Evolutionary conservation across 2,113 vertebrate genomes (phyloP).

Genomic region (Psittacus erithacus): DNA sequence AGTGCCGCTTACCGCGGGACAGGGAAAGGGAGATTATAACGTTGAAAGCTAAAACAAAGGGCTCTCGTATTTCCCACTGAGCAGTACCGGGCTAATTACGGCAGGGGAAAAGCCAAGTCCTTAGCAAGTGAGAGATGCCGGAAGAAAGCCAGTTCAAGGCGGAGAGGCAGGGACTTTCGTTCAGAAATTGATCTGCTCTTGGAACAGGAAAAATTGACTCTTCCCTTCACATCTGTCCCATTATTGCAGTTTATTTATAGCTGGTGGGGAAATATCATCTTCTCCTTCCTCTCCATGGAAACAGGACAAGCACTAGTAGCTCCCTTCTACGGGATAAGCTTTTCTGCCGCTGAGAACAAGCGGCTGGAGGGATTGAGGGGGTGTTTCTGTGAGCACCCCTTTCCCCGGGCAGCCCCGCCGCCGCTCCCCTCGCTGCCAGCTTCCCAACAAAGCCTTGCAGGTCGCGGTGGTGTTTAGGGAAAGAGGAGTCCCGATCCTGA

Average conservation of each 20-base stretch:
- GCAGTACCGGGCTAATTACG: neutral
- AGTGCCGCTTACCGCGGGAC: neutral
- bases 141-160: neutral
- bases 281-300: slow-evolving; percentile 9
- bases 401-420: too few species aligned
- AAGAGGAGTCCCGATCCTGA: neutral
- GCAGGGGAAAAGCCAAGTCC: neutral
- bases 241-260: slow-evolving; percentile 34
- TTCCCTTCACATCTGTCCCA: neutral
- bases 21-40: neutral
- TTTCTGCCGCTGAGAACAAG: neutral
- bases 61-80: neutral
- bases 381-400: neutral
- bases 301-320: neutral
- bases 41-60: neutral
- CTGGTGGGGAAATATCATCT: neutral
- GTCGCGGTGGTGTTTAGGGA: neutral
- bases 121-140: neutral
- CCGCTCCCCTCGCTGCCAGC: neutral
- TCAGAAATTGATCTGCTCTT: neutral
- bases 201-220: slow-evolving; percentile 13
- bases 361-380: neutral
- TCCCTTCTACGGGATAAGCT: neutral
- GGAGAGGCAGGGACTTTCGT: neutral
- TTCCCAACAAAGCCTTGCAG: neutral